Conservation (phyloP, 2,888 invertebrate genomes). For the Vesta saturnalis region DNA sequence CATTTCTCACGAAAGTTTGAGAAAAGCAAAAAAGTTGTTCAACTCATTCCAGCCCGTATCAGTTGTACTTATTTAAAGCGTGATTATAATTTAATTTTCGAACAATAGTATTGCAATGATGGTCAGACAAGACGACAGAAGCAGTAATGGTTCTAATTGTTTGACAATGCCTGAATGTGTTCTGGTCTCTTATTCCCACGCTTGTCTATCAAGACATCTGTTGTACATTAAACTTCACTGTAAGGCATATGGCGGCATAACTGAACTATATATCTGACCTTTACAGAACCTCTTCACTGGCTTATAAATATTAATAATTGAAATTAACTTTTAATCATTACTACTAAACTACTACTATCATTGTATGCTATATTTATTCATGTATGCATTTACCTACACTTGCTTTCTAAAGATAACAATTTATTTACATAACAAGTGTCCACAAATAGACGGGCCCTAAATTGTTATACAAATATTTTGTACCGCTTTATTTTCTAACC, state of each 20-base stretch:
- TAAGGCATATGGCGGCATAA: constrained; percentile 31
- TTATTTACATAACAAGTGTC: not conserved
- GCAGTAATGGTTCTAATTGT: constrained; percentile 51
- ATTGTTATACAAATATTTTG: not conserved
- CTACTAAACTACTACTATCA: not conserved
- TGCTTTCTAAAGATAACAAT: not conserved
- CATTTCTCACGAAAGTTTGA: not conserved
- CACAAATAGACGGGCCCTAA: not conserved
- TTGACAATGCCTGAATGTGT: constrained; percentile 49
- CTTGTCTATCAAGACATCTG: constrained; percentile 49
- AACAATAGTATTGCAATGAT: constrained; percentile 44
- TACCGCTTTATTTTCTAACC: too few species aligned
- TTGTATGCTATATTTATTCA: not conserved
- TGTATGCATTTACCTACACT: not conserved
- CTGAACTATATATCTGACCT: constrained; percentile 16
- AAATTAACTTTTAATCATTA: constrained; percentile 5
- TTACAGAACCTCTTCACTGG: not conserved
- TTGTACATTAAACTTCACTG: constrained; percentile 45
- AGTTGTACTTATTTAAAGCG: not conserved
- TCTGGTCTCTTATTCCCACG: constrained; percentile 50
- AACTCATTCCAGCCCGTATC: constrained; percentile 7
- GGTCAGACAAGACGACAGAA: constrained; percentile 42
- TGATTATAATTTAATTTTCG: constrained; percentile 37
- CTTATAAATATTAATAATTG: constrained; percentile 11
- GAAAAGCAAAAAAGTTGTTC: not conserved